Base-by-base conservation (phyloP, 2,888 invertebrate species). In the Leptopterna dolabrata region DNA sequence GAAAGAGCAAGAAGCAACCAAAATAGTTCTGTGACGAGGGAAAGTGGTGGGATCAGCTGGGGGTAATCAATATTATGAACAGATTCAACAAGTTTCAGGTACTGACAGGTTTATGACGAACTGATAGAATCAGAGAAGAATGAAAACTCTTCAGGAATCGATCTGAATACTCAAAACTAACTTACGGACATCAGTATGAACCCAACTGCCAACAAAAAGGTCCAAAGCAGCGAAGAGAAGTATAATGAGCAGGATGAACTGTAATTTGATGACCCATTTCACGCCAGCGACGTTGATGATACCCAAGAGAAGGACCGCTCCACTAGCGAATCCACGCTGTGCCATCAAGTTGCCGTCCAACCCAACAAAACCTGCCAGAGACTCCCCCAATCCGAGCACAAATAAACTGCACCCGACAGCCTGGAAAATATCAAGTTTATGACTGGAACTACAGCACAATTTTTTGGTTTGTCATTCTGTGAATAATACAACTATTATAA, bases 181-280 rank as follows among this genome's bases (percentile, higher is more conserved):
- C 92, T 92, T 92, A 97, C 97, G 94, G 90, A 94, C 93, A 90
- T 95, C 94, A 41, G 94, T 94, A 90, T 95, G 94, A 87, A 96
- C 95, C 91, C 98, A 97, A 90, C 97, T 97, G 90, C 99, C 99
- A 88, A 98, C 96, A 92, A 97, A 95, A 92, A 99, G 98, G 92
- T 99, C 98, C 90, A 97, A 93, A 14, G 97, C 97, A 88, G 98
- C 98, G 88, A 98, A 92, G 84, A 98, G 93, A 87, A 99, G 94
- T 86, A 98, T 94, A 90, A 98, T 93, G 30, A 99, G 93, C 73
- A 99, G 93, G 45, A 96, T 93, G 92, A 99, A 97, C 91, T 99
- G 99, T 86, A 99, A 93, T 91, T 99, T 97, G 87, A 99, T 96
- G 36, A 99, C 98, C 98, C 98, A 99, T 92, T 98, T 98, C 0